Base-by-base conservation (phyloP, 2,797 vertebrate genomes). In the Micromesistius poutassou region DNA sequence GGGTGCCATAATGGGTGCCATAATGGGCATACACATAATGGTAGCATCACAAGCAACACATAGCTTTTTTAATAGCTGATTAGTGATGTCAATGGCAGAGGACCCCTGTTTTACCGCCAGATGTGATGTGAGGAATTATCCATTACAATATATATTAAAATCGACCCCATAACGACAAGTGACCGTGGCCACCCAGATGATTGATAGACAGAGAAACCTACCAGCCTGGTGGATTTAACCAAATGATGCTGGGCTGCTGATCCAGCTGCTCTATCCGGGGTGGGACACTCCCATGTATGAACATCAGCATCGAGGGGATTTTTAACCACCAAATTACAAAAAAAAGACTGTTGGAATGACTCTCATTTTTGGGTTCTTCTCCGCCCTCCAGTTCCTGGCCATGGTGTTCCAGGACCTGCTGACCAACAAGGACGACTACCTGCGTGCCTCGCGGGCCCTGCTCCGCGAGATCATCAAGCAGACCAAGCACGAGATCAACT, bases 341-440 rank as follows among this genome's bases (percentile, higher is more conserved):
- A 30, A 28, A n/a, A 62, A 36, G 2, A 2, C 73, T 28, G 5
- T 75, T 33, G 55, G n/a, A 4, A 76, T 7, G 5, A 71, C 73
- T 72, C 46, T 16, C 36, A 16, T 30, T 31, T 16, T 71, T 3
- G 25, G 81, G 82, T 1, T 81, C 30, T 12, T 4, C 25, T 75
- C 79, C 72, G 74, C 30, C 5, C 5, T 75, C 66, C 76, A 99
- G 98, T 98, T 98, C 86, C 91, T 99, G 83, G 98, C 98, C 9
- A 98, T 99, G 98, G 98, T 99, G 79, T 99, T 99, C 93, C 98
- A 99, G 89, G 98, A 99, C 81, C 89, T 99, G 76, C 88, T 99
- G 74, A 98, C 96, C 78, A 99, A 96, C 80, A 99, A 99, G 80
- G 98, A 99, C 0, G 98, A 99, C 88, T 99, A 99, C 86, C 91